Conservation (phyloP, 2,888 invertebrate genomes). For the Nematopogon swammerdamellus region DNA sequence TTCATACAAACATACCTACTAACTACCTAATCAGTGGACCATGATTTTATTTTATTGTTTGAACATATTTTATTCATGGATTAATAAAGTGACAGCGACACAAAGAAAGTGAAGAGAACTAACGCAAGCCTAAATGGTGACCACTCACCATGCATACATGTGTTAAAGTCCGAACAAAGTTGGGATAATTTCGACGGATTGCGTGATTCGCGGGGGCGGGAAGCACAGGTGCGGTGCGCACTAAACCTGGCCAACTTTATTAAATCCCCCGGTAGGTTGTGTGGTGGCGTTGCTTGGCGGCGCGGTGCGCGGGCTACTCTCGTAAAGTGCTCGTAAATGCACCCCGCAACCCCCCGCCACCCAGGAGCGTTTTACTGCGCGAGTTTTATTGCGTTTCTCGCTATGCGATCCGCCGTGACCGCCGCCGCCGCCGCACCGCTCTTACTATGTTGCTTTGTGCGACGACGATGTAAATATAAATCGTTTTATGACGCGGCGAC, state of each 20-base stretch:
- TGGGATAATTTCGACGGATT: no score
- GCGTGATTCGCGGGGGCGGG: no score
- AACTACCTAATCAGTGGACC: no score
- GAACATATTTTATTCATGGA: no score
- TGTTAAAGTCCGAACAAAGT: no score
- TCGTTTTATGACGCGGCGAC: slow-evolving; percentile 14
- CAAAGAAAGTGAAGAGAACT: no score
- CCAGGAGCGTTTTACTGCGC: slow-evolving; percentile 7
- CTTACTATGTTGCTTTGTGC: slow-evolving; percentile 25
- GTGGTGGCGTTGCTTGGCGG: neutral
- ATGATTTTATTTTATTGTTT: no score
- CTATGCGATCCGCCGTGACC: neutral
- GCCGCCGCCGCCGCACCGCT: no score
- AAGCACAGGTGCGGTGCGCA: neutral
- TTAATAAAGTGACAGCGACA: no score
- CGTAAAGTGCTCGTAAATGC: slow-evolving; percentile 4
- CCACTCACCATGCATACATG: no score
- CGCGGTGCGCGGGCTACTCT: neutral
- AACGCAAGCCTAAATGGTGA: no score
- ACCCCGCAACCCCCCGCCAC: slow-evolving; percentile 5
- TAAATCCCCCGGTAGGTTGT: neutral
- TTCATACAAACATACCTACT: no score
- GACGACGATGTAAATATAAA: slow-evolving; percentile 10
- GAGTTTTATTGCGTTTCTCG: slow-evolving; percentile 13
- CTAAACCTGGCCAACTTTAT: neutral